Evolutionary conservation across 2,888 invertebrate species (phyloP).

Genomic region (Ennomos quercinarius): DNA sequence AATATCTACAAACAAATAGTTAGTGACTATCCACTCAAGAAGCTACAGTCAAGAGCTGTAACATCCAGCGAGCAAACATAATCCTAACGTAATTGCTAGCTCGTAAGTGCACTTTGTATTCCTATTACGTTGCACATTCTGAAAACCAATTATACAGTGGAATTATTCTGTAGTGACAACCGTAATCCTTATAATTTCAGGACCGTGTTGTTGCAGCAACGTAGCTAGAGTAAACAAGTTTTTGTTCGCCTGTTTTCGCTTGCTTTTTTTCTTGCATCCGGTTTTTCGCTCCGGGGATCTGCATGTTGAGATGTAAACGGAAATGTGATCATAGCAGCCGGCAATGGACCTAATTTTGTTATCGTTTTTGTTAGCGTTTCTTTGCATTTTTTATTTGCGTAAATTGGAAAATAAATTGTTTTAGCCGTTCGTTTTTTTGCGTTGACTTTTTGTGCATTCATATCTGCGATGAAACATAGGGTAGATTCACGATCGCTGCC

Average conservation of each 20-base stretch:
- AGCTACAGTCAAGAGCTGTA: neutral
- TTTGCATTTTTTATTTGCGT: neutral
- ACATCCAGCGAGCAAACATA: slow-evolving; percentile 1
- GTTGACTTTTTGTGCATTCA: too few relatives aligned
- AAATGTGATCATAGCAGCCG: slow-evolving; percentile 9
- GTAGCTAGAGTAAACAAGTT: slow-evolving; percentile 10
- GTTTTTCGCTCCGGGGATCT: slow-evolving; percentile 10
- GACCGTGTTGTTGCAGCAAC: slow-evolving; percentile 16
- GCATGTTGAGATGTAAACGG: slow-evolving; percentile 11
- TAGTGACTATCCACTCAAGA: too few relatives aligned
- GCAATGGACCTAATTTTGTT: slow-evolving; percentile 1
- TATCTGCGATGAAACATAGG: too few relatives aligned
- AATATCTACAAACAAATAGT: too few relatives aligned
- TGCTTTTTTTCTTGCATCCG: slow-evolving; percentile 15
- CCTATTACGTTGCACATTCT: neutral
- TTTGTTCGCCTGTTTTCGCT: slow-evolving; percentile 11
- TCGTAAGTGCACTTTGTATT: neutral
- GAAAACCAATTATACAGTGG: slow-evolving; percentile 15
- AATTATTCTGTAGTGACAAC: slow-evolving; percentile 10
- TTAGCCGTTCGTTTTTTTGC: too few relatives aligned
- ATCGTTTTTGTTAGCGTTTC: neutral
- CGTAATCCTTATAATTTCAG: slow-evolving; percentile 28
- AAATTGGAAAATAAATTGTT: too few relatives aligned
- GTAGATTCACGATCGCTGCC: too few relatives aligned
- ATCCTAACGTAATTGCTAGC: neutral